Evolutionary conservation across 2,797 vertebrate genomes (phyloP).

Genomic region (Anas bahamensis): DNA sequence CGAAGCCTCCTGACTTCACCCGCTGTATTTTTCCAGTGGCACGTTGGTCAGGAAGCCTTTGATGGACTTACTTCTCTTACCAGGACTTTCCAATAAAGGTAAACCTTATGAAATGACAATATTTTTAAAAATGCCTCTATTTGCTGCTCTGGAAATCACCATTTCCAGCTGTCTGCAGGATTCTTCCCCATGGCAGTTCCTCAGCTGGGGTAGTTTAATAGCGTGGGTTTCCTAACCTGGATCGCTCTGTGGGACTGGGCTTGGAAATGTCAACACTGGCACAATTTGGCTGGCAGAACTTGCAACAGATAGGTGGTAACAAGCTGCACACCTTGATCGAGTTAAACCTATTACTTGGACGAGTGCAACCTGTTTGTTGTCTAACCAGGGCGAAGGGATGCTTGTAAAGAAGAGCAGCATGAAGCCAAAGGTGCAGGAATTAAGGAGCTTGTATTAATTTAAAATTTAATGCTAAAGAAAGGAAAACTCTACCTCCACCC

Average conservation of each 20-base stretch:
- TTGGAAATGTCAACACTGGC: background rate
- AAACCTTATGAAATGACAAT: background rate
- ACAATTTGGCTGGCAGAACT: background rate
- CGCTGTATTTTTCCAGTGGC: background rate
- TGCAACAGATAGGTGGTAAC: background rate
- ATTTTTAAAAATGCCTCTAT: background rate
- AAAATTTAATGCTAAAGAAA: background rate
- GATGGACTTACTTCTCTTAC: background rate
- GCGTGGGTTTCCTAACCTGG: background rate
- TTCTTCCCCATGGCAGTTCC: background rate
- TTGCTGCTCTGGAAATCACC: background rate
- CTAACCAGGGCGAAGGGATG: background rate
- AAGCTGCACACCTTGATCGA: background rate
- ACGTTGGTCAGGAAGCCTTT: too few species aligned
- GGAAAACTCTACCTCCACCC: rapidly evolving
- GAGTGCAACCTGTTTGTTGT: background rate
- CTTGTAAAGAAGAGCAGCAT: background rate
- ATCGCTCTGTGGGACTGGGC: background rate
- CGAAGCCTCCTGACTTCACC: background rate
- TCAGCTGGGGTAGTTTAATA: slow-evolving; percentile 13
- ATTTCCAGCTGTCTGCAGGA: background rate
- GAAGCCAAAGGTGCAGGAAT: background rate
- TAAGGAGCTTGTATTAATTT: background rate
- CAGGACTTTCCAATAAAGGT: background rate
- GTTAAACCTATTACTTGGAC: background rate